phyloP scores from a whole-genome alignment of 2,113 vertebrate species.

The Etia nguti region DNA sequence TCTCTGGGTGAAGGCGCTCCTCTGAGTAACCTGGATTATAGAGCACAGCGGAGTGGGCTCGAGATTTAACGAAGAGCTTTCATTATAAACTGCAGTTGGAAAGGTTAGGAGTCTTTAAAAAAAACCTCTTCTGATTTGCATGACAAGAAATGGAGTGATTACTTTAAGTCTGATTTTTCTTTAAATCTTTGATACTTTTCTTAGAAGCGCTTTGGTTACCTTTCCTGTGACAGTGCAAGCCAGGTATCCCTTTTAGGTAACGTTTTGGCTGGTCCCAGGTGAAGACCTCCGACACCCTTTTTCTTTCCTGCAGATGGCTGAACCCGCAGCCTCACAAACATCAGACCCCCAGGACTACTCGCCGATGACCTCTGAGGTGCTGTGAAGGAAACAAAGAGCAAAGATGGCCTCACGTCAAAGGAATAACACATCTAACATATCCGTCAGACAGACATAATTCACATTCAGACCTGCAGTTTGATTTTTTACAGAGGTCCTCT shows the following conservation, averaged over 20 bases:
- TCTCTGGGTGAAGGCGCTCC: background rate
- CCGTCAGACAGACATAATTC: background rate
- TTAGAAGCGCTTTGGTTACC: conserved; percentile 37
- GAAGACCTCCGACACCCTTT: conserved; percentile 22
- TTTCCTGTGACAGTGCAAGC: conserved; percentile 73
- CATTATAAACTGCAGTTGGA: background rate
- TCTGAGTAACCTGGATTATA: background rate
- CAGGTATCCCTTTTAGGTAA: conserved; percentile 59
- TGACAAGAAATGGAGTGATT: background rate
- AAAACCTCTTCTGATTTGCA: background rate
- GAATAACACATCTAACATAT: background rate
- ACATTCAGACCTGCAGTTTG: conserved; percentile 35
- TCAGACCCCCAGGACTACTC: conserved; percentile 42
- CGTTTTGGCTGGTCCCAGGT: conserved; percentile 34
- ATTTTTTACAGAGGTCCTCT: conserved; percentile 6
- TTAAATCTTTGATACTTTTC: background rate
- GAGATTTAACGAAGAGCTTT: background rate
- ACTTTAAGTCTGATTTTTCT: background rate
- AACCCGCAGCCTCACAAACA: conserved; percentile 74
- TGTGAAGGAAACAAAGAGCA: background rate
- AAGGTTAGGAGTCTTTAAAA: background rate
- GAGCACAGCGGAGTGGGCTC: background rate
- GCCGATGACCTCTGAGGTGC: conserved; percentile 16
- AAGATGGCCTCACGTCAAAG: background rate
- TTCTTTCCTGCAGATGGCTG: conserved; percentile 53